phyloP scores from a whole-genome alignment of 2,888 invertebrate genomes.

The Oligia strigilis region DNA sequence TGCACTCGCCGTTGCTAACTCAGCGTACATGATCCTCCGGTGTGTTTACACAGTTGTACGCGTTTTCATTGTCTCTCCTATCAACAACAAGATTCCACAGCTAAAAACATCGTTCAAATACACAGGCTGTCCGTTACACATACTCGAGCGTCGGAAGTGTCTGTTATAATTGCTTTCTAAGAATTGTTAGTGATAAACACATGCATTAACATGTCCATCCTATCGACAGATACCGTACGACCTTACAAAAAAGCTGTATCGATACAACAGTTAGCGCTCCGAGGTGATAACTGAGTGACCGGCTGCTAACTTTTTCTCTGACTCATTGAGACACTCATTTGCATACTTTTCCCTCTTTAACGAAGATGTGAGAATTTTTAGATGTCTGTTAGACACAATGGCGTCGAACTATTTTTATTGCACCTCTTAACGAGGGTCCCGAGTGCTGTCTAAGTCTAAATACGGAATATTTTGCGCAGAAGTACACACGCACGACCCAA shows the following conservation, averaged over 20 bases:
- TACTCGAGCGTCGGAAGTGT: constrained; percentile 62
- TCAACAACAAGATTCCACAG: constrained; percentile 81
- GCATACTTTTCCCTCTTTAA: constrained; percentile 72
- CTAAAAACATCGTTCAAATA: constrained; percentile 75
- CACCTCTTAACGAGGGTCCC: constrained; percentile 43
- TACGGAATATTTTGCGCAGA: constrained; percentile 64
- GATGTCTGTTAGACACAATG: constrained; percentile 73
- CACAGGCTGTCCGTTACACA: constrained; percentile 66
- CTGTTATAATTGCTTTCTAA: constrained; percentile 68
- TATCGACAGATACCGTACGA: constrained; percentile 61
- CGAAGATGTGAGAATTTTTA: constrained; percentile 68
- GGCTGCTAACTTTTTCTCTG: constrained; percentile 76
- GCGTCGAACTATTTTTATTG: constrained; percentile 68
- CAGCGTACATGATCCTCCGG: constrained; percentile 45
- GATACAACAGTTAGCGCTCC: constrained; percentile 75
- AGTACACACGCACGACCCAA: constrained; percentile 72
- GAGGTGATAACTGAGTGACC: constrained; percentile 76
- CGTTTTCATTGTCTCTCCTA: constrained; percentile 75
- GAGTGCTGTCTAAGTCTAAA: constrained; percentile 50
- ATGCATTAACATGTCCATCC: constrained; percentile 61
- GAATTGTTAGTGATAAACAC: constrained; percentile 60
- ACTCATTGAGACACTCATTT: constrained; percentile 77
- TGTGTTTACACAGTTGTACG: constrained; percentile 81
- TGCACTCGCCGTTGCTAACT: constrained; percentile 59
- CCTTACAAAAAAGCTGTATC: constrained; percentile 67